Conservation (phyloP, 1,140 invertebrate genomes). For the Temnothorax nylanderi region DNA sequence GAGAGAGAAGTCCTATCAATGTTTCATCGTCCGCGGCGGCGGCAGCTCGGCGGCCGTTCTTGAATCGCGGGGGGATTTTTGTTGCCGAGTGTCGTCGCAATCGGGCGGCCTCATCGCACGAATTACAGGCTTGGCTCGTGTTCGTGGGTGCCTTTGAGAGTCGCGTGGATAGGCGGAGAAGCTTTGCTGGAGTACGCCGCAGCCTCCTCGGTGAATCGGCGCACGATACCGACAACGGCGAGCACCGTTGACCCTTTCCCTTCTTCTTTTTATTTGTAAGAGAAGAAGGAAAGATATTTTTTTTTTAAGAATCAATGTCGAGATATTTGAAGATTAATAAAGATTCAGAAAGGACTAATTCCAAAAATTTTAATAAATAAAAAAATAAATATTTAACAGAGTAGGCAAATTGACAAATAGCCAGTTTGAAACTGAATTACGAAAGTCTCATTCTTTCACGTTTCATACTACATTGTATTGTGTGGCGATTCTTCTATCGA, state of each 20-base stretch:
- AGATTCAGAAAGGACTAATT: neutral
- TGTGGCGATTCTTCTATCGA: conserved; percentile 38
- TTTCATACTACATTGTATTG: neutral
- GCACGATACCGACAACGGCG: conserved; percentile 14
- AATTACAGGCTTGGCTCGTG: conserved; percentile 80
- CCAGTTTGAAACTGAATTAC: neutral
- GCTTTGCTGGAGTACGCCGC: conserved; percentile 53
- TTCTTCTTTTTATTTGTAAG: neutral
- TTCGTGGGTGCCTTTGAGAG: conserved; percentile 77
- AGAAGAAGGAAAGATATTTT: neutral
- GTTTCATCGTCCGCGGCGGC: conserved; percentile 42
- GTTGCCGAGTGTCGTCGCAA: conserved; percentile 81
- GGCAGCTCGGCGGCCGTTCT: conserved; percentile 59
- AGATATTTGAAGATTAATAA: neutral
- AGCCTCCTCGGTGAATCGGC: conserved; percentile 64
- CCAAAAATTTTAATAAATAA: neutral
- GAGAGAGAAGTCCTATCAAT: conserved; percentile 65
- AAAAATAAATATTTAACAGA: neutral
- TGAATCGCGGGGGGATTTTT: conserved; percentile 74
- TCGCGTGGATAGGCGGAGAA: conserved; percentile 82
- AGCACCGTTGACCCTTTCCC: neutral
- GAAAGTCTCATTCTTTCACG: neutral
- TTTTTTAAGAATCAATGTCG: neutral
- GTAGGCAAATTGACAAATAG: no score
- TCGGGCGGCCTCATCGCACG: conserved; percentile 81